Conservation (phyloP, 2,113 vertebrate species). For the Odontophorus gujanensis region DNA sequence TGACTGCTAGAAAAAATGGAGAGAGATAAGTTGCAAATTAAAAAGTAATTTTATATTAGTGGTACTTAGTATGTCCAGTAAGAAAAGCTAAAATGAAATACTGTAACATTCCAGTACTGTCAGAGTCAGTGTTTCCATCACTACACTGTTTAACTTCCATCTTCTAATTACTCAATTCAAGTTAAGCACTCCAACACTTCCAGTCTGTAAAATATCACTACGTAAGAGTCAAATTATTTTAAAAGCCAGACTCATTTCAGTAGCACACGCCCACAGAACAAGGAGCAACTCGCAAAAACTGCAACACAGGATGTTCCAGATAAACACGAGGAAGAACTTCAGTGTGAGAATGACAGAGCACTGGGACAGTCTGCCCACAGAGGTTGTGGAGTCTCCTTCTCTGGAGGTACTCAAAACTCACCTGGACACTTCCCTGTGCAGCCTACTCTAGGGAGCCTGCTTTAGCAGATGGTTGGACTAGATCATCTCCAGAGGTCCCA, state of each 20-base stretch:
- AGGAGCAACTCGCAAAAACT: no score
- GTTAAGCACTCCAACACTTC: not conserved
- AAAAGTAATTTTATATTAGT: constrained; percentile 53
- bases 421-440: no score
- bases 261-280: no score
- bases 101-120: not conserved
- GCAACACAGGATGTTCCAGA: no score
- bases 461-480: no score
- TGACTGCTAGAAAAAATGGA: constrained; percentile 48
- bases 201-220: not conserved
- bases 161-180: not conserved
- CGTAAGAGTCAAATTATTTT: not conserved
- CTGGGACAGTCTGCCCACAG: no score
- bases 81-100: constrained; percentile 18
- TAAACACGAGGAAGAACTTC: no score
- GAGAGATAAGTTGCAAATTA: constrained; percentile 68
- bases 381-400: no score
- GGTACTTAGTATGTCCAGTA: constrained; percentile 32
- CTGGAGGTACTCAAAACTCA: no score
- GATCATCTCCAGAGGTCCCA: no score
- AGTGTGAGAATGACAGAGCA: no score
- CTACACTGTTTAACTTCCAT: not conserved
- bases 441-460: no score
- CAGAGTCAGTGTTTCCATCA: constrained; percentile 12
- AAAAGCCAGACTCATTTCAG: not conserved